Percentiles rank a stretch among this genome's conserved stretches.
Conservation (phyloP, 2,113 vertebrate species). For the Chlorodrepanis virens region DNA sequence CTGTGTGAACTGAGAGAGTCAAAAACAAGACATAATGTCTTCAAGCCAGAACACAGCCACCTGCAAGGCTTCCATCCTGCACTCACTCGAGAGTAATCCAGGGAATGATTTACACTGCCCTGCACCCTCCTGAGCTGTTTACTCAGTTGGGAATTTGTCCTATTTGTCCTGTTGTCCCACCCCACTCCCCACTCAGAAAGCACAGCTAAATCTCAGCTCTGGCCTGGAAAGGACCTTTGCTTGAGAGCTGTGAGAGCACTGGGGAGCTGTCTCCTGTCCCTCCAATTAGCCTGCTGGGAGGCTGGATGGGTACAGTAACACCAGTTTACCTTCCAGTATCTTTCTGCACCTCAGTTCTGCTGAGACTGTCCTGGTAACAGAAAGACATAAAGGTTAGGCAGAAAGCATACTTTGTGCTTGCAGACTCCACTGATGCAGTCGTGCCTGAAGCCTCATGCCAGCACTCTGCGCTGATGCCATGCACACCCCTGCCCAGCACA, state of each 20-base stretch:
- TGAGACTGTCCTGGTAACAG: background rate
- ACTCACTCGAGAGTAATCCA: background rate
- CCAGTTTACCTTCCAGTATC: background rate
- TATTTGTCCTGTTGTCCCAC: background rate
- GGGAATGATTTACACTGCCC: background rate
- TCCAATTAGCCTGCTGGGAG: background rate
- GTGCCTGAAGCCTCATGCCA: background rate
- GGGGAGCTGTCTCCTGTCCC: background rate
- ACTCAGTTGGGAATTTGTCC: background rate
- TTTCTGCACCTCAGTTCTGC: background rate
- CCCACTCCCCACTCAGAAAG: background rate
- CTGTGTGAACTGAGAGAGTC: background rate
- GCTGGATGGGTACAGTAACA: background rate
- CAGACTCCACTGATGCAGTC: background rate
- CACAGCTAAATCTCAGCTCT: background rate
- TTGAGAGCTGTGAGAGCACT: background rate
- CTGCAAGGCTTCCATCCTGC: background rate
- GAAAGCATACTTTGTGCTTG: background rate
- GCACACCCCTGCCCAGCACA: background rate
- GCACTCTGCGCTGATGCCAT: fast-evolving
- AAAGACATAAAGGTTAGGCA: background rate
- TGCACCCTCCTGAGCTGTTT: background rate
- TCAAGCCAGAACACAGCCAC: background rate
- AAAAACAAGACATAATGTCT: background rate
- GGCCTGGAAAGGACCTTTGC: background rate